A percentile compares a stretch with the other conserved stretches of the same genome.
Evolutionary conservation across 2,888 invertebrate species (phyloP).

Genomic region (Lasius fuliginosus): DNA sequence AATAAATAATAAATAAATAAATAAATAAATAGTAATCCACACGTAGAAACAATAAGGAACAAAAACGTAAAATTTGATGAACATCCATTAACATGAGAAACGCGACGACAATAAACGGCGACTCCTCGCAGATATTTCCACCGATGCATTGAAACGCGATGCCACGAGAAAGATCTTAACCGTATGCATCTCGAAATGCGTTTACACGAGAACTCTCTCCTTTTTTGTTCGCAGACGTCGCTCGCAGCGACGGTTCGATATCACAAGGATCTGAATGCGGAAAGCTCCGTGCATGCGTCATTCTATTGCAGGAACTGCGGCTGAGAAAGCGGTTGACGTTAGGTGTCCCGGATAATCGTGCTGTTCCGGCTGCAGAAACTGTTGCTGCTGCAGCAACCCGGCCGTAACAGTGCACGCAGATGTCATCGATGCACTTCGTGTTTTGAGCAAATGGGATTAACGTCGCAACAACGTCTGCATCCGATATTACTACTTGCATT

Average conservation of each 20-base stretch:
- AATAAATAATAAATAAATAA: neutral
- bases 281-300: slow-evolving; percentile 41
- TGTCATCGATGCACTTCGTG: slow-evolving; percentile 75
- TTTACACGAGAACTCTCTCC: slow-evolving; percentile 2
- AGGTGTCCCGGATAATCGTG: slow-evolving; percentile 74
- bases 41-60: neutral
- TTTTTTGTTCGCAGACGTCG: slow-evolving; percentile 42
- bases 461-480: slow-evolving; percentile 63
- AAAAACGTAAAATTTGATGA: slow-evolving; percentile 2
- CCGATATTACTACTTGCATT: slow-evolving; percentile 71
- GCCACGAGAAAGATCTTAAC: slow-evolving; percentile 20
- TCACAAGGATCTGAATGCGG: slow-evolving; percentile 17
- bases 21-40: neutral
- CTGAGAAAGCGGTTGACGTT: slow-evolving; percentile 73
- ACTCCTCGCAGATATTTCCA: slow-evolving; percentile 3
- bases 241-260: slow-evolving; percentile 40
- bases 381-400: slow-evolving; percentile 72
- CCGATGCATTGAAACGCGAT: slow-evolving; percentile 14
- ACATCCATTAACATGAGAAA: neutral
- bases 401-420: slow-evolving; percentile 68
- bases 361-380: slow-evolving; percentile 75
- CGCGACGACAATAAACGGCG: slow-evolving; percentile 22
- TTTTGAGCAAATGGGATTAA: slow-evolving; percentile 74
- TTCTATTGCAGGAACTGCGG: slow-evolving; percentile 68
- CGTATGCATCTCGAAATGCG: slow-evolving; percentile 24